Percentiles rank a stretch among this genome's conserved stretches.
Evolutionary conservation across 2,797 vertebrate genomes (phyloP).

Genomic region (Nannoperca australis): DNA sequence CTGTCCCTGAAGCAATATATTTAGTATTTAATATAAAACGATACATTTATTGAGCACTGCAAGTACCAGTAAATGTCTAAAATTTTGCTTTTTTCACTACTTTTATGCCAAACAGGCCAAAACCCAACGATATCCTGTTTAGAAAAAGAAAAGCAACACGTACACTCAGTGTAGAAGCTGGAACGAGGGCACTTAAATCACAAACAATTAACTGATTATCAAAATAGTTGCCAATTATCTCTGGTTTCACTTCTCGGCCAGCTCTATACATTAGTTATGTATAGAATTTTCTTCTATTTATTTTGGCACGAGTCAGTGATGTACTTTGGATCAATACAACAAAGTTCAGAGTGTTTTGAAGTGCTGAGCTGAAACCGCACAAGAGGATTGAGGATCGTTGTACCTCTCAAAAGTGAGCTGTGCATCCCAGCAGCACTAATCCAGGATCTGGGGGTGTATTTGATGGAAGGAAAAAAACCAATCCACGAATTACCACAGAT

Average conservation of each 20-base stretch:
- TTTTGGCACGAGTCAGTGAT: not conserved
- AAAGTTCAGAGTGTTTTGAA: constrained; percentile 9
- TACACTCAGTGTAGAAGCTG: not conserved
- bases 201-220: not conserved
- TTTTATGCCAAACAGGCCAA: too few species aligned
- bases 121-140: not conserved
- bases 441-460: constrained; percentile 2
- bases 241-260: too few species aligned
- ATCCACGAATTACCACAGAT: not conserved
- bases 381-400: constrained; percentile 20
- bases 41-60: not conserved
- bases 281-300: not conserved
- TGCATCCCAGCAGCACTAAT: constrained; percentile 42
- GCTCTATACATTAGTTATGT: not conserved
- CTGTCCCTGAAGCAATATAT: not conserved
- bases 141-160: not conserved
- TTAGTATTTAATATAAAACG: not conserved
- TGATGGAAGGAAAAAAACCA: not conserved
- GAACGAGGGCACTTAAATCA: not conserved
- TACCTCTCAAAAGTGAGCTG: constrained; percentile 21
- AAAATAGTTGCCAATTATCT: not conserved
- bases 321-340: constrained; percentile 21
- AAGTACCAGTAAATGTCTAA: not conserved
- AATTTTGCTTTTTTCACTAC: too few species aligned
- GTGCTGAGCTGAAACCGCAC: not conserved